Base-by-base conservation (phyloP, 2,888 invertebrate species). In the Bombylius discolor region DNA sequence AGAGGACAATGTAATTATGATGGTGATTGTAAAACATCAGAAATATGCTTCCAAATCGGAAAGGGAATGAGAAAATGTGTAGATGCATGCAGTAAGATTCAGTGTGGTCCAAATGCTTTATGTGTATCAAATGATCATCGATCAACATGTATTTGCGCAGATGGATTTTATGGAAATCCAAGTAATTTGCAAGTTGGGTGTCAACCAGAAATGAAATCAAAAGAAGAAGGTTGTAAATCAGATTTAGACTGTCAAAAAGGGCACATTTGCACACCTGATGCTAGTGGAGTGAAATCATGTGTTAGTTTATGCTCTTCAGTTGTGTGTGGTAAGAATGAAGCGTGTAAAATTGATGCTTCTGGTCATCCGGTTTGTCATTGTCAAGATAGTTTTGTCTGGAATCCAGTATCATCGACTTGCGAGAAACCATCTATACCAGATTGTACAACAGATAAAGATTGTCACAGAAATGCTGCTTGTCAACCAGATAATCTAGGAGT, bases 61-160 rank as follows among this genome's bases (percentile, higher is more conserved):
- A 87, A 84, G 75, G 86, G 84, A 36, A 70, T 82, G 5, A 78
- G 92, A 55, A 88, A 88, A 72, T 93, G 92, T 71, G 83, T 90
- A 5, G 90, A 92, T 68, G 88, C 87, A 0, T 94, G 93, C 67
- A 84, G 85, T 61, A 89, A 89, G 74, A 78, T 89, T 42, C 90
- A 91, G 65, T 93, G 93, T 68, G 93, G 93, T 12, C 91, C 92
- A 0, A 93, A 93, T 70, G 91, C 93, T 5, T 72, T 91, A 1
- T 93, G 93, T 68, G 81, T 91, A 8, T 84, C 87, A 14, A 84
- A 89, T 65, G 85, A 86, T 66, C 93, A 93, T 70, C 81, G 87
- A 60, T 89, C 92, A 1, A 83, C 87, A 42, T 94, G 93, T 67
- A 84, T 92, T 58, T 94, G 94, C 68, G 79, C 85, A 33, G 86